Base-by-base conservation (phyloP, 1,140 invertebrate genomes). In the Calephelis nemesis region DNA sequence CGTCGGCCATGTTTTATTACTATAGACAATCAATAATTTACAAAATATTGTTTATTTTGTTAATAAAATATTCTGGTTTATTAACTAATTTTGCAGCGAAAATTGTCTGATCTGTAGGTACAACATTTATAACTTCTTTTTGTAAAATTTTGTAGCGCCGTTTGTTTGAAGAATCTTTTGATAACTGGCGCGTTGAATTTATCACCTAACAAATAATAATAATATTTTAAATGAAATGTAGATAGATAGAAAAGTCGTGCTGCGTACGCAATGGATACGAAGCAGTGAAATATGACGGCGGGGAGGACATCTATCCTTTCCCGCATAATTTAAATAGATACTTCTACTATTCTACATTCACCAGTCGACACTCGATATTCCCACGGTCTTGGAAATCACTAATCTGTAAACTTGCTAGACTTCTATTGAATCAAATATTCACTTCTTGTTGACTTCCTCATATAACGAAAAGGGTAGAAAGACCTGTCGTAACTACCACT, bases 241-340 rank as follows among this genome's bases (percentile, higher is more conserved):
- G 13, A 5, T 45, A 19, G 13, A 10, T 45, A 19, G 42, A 63
- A 12, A 63, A 63, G 42, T 47, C 42, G 54, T 58, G 54, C 54
- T 19, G 54, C 54, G 54, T 39, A 58, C 54, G 54, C 54, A 58
- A 8, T 19, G 13, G 19, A 54, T 13, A 40, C 62, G 47, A 19
- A 45, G n/a, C 7, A 63, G 42, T 63, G 42, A 63, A 63, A 45
- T 63, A 47, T 63, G 62, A 47, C 45, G 40, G 62, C 62, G 42
- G 62, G 47, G 42, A 19, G 40, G 40, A 19, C 62, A 45, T 63
- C 62, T 47, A 63, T 47, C 30, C 40, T 63, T 63, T 63, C 62
- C 45, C 62, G 62, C 45, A 10, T 47, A 63, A 63, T 63, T 63
- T 63, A 47, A 42, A 63, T 63, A 63, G 13, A 9, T 9, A 13